Evolutionary conservation across 2,888 invertebrate species (phyloP).

Genomic region (Galeruca laticollis): DNA sequence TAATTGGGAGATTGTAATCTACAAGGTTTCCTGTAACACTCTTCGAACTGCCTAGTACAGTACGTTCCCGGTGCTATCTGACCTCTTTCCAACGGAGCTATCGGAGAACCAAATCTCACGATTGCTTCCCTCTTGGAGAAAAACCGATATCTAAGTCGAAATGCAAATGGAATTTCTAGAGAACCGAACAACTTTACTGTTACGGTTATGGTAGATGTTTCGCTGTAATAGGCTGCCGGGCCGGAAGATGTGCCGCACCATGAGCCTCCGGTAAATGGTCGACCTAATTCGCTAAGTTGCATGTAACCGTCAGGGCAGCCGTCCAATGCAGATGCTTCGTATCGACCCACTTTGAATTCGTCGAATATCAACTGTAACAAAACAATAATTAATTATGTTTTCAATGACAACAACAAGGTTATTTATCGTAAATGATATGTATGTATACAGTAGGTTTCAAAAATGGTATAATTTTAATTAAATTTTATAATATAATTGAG

Average conservation of each 20-base stretch:
- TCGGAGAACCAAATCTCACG: conserved; percentile 81
- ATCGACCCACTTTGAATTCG: conserved; percentile 87
- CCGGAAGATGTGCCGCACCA: conserved; percentile 90
- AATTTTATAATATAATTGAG: too few relatives aligned
- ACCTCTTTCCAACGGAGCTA: conserved; percentile 84
- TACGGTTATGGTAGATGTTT: conserved; percentile 89
- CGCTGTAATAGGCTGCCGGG: conserved; percentile 88
- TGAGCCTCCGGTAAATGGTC: conserved; percentile 89
- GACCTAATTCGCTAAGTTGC: conserved; percentile 87
- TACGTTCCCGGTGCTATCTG: conserved; percentile 76
- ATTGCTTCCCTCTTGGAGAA: conserved; percentile 84
- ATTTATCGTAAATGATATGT: too few relatives aligned
- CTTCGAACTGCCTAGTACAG: conserved; percentile 85
- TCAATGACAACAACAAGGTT: not conserved
- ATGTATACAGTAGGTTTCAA: too few relatives aligned
- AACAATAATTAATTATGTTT: conserved; percentile 26
- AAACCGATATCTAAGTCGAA: conserved; percentile 84
- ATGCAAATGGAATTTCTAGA: conserved; percentile 82
- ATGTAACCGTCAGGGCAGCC: conserved; percentile 91
- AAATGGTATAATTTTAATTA: too few relatives aligned
- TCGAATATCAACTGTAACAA: conserved; percentile 82
- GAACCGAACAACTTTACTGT: conserved; percentile 83
- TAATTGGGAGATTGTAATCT: conserved; percentile 91
- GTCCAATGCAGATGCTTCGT: conserved; percentile 78
- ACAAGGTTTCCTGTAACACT: conserved; percentile 87